A percentile compares a stretch with the other conserved stretches of the same genome.
Conservation (phyloP, 2,797 vertebrate genomes). For the Lepidocolaptes lacrymiger region DNA sequence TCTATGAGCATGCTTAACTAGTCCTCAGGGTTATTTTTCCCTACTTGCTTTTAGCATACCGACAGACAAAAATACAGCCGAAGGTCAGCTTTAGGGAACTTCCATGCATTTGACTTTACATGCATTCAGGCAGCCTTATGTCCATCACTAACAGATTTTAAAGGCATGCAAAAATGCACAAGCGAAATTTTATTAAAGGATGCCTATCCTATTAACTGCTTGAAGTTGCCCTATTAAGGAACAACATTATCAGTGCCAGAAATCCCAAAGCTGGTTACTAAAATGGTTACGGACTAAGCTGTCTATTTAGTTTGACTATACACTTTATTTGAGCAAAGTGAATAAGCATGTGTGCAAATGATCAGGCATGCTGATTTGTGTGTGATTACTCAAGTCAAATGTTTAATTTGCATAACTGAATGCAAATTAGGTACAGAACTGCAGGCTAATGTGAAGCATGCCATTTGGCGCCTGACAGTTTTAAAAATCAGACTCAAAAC, state of each 20-base stretch:
- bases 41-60: slow-evolving; percentile 5
- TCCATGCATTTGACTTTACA: neutral
- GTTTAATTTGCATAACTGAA: slow-evolving; percentile 67
- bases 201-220: slow-evolving; percentile 1
- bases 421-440: slow-evolving; percentile 68
- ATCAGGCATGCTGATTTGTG: slow-evolving; percentile 63
- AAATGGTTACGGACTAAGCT: slow-evolving; percentile 11
- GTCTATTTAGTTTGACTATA: neutral
- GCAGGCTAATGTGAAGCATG: slow-evolving; percentile 58
- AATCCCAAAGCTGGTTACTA: neutral
- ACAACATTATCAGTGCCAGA: neutral
- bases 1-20: slow-evolving; percentile 22
- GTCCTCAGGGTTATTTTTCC: slow-evolving; percentile 25
- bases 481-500: slow-evolving; percentile 57
- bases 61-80: neutral
- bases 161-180: slow-evolving; percentile 7
- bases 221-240: slow-evolving; percentile 27
- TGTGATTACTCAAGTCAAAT: slow-evolving; percentile 67
- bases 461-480: slow-evolving; percentile 62
- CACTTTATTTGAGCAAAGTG: slow-evolving; percentile 52
- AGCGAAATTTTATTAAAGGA: slow-evolving; percentile 33
- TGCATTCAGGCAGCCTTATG: slow-evolving; percentile 6
- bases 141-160: neutral
- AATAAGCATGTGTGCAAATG: slow-evolving; percentile 61
- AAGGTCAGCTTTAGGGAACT: slow-evolving; percentile 33